phyloP scores from a whole-genome alignment of 2,797 vertebrate genomes.

The Melanotaenia boesemani region DNA sequence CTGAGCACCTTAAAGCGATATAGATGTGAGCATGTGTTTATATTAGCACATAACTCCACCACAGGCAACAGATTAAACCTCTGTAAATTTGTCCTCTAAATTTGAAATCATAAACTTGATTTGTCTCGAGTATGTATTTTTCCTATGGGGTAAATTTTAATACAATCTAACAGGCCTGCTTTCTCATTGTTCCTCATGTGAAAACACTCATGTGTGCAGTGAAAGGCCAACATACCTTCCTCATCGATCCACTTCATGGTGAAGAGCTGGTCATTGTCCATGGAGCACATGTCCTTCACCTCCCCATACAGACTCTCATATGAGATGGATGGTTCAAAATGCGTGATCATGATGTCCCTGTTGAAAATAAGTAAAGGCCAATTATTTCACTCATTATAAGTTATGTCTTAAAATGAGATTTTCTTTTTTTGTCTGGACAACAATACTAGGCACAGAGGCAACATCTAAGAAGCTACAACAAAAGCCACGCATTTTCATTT shows the following conservation, averaged over 20 bases:
- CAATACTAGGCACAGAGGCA: background rate
- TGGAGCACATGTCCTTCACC: slow-evolving; percentile 97
- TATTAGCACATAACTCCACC: background rate
- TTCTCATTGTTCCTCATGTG: background rate
- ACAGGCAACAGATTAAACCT: slow-evolving; percentile 6
- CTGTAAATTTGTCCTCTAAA: background rate
- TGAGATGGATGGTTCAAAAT: slow-evolving; percentile 97
- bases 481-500: background rate
- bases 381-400: background rate
- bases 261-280: slow-evolving; percentile 97
- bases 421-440: too few species aligned
- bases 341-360: slow-evolving; percentile 99
- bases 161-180: background rate
- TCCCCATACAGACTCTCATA: slow-evolving; percentile 93
- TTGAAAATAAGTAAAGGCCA: slow-evolving; percentile 25
- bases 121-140: background rate
- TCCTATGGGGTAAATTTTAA: background rate
- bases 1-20: slow-evolving; percentile 6
- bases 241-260: slow-evolving; percentile 99
- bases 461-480: slow-evolving; percentile 1
- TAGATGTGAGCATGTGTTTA: background rate
- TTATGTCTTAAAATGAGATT: too few species aligned
- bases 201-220: background rate
- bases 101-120: background rate
- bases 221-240: slow-evolving; percentile 86